Evolutionary conservation across 2,113 vertebrate species (phyloP).

Genomic region (Rostratula benghalensis): DNA sequence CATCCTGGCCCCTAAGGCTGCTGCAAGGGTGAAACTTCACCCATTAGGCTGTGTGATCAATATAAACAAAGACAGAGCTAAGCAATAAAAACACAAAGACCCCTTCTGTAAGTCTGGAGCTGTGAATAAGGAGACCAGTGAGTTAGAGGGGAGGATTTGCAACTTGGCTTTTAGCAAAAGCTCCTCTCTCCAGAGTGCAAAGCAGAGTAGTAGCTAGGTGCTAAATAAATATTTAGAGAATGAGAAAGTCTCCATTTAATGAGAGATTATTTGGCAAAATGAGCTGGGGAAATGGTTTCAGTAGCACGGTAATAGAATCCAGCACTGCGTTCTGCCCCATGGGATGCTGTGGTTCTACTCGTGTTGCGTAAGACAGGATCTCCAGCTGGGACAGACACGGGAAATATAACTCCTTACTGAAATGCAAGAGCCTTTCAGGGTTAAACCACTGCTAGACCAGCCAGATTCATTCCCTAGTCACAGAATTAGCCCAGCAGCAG

Average conservation of each 20-base stretch:
- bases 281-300: conserved; percentile 1
- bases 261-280: background rate
- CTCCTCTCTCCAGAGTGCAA: background rate
- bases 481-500: conserved; percentile 30
- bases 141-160: background rate
- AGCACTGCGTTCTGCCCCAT: background rate
- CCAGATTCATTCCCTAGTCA: background rate
- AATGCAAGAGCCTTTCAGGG: conserved; percentile 6
- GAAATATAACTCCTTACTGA: conserved; percentile 26
- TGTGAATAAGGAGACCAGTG: background rate
- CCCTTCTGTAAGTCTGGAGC: background rate
- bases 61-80: background rate
- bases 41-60: background rate
- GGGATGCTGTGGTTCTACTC: background rate
- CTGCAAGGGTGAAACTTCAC: background rate
- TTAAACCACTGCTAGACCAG: background rate
- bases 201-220: background rate
- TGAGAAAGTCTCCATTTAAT: background rate
- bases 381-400: conserved; percentile 24
- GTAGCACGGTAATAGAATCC: background rate
- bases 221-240: conserved; percentile 30
- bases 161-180: background rate
- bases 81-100: background rate
- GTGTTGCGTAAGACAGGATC: background rate
- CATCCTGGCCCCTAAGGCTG: background rate